Percentiles rank a stretch among this genome's conserved stretches.
phyloP scores from a whole-genome alignment of 1,140 invertebrate genomes.

The fruit fly (Drosophila melanogaster) region DNA sequence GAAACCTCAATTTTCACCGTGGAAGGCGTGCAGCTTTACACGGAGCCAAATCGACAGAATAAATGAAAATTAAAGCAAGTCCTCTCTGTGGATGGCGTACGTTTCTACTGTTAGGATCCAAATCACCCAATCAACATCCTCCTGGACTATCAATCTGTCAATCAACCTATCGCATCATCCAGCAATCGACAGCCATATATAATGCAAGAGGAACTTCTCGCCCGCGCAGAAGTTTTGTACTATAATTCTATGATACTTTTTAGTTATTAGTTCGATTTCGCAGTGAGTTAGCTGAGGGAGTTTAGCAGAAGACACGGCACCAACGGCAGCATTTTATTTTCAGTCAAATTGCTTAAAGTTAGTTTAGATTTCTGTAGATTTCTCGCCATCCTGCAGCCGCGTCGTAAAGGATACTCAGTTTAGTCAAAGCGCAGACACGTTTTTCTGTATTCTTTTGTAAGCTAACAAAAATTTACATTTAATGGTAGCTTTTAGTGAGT shows the following conservation, averaged over 20 bases:
- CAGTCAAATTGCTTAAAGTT: constrained; percentile 61
- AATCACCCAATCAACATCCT: constrained; percentile 11
- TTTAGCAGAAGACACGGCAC: constrained; percentile 3
- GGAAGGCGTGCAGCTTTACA: constrained; percentile 92
- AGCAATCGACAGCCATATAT: constrained; percentile 61
- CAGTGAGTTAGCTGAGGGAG: constrained; percentile 22
- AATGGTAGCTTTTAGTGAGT: constrained; percentile 21
- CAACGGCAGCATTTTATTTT: constrained; percentile 53
- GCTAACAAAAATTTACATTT: constrained; percentile 19
- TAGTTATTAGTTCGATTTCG: constrained; percentile 64
- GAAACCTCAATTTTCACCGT: constrained; percentile 97
- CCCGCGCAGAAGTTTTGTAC: constrained; percentile 40
- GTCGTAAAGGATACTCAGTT: constrained; percentile 68
- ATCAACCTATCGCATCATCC: constrained; percentile 41
- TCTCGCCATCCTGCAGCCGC: constrained; percentile 38
- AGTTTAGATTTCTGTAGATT: constrained; percentile 38
- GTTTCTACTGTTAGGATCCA: constrained; percentile 84
- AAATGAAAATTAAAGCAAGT: constrained; percentile 85
- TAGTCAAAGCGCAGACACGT: constrained; percentile 54
- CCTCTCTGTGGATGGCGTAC: constrained; percentile 84
- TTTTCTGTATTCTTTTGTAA: constrained; percentile 44
- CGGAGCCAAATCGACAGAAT: constrained; percentile 86
- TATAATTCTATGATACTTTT: constrained; percentile 51
- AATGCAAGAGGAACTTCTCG: constrained; percentile 26
- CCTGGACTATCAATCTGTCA: constrained; percentile 39